Evolutionary conservation across 2,797 vertebrate genomes (phyloP), one percentile per base, ranked within the genome.

Genomic region (Siniperca scherzeri): DNA sequence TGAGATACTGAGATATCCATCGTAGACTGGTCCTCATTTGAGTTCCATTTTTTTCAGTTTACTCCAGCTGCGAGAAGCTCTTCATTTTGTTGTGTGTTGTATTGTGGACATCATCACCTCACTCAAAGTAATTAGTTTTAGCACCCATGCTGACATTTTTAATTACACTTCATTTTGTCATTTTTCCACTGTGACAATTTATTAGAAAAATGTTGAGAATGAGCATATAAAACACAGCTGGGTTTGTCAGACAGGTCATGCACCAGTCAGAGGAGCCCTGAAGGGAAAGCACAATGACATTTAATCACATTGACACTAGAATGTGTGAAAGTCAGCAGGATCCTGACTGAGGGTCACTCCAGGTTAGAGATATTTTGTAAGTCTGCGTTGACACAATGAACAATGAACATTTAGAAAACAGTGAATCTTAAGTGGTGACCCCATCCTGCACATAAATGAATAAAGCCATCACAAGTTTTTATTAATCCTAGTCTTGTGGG

Each of bases 121-220:
- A 5, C 22, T 53, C 40, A 62, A 13, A 33, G 40, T 13, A 40
- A 5, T 19, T 1, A 21, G 11, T 14, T 27, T 17, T 27, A 25
- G 68, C 68, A 42, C 36, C 14, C 52, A 56, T 42, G 68, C 68
- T 56, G 68, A 56, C 36, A 12, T 57, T 19, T 70, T 42, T 57
- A 27, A 70, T 42, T 42, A 42, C 19, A 12, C 16, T 70, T 42
- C 33, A 56, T 11, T 12, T 16, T 19, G 38, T 56, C 9, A 19
- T 70, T 27, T 40, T 56, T 40, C 52, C n/a, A 42, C 36, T 21
- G 36, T 27, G 68, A 40, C 14, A 70, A 10, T 21, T 21, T 36
- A 60, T 33, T 40, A 25, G 52, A 70, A 55, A 40, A 5, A 70
- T 14, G 9, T 19, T 40, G 52, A 68, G 11, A 21, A 22, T 36